These are phyloP conservation scores for Ia io DNA, from an alignment of 2,113 vertebrate genomes.

Conservation along the genomic window DNA sequence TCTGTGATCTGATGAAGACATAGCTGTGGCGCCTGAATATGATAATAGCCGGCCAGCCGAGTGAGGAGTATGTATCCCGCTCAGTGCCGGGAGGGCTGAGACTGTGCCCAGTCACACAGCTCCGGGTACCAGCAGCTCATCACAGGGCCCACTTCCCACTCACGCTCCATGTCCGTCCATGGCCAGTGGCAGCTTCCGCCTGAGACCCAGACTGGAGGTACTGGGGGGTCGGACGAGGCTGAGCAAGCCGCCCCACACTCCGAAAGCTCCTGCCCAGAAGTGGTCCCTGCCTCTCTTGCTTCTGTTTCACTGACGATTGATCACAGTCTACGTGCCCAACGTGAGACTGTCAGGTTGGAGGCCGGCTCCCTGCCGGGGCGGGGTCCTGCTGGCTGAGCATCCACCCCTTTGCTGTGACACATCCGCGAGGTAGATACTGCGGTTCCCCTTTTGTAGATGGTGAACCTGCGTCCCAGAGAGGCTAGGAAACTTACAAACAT, in stretches of 20 bases:
- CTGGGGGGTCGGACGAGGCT: accelerated
- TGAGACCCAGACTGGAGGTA: not conserved
- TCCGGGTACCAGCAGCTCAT: not conserved
- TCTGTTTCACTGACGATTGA: not conserved
- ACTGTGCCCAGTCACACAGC: not conserved
- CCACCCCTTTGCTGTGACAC: accelerated
- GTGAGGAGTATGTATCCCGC: not conserved
- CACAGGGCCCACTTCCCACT: not conserved
- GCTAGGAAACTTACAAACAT: too few species aligned
- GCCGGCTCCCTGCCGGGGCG: not conserved
- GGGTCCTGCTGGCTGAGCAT: not conserved
- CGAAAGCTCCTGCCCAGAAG: not conserved
- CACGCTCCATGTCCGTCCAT: accelerated
- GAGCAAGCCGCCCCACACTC: not conserved
- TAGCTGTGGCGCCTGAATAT: not conserved
- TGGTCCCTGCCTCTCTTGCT: not conserved
- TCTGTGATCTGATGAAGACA: not conserved
- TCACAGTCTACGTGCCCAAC: not conserved
- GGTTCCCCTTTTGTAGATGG: not conserved
- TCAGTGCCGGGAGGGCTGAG: not conserved
- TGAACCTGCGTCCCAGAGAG: not conserved
- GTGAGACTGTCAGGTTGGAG: not conserved
- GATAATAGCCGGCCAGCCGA: not conserved
- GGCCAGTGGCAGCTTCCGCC: not conserved
- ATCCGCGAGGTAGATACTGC: not conserved